Evolutionary conservation across 2,888 invertebrate genomes (phyloP).

Genomic region (Spicauda simplicius): DNA sequence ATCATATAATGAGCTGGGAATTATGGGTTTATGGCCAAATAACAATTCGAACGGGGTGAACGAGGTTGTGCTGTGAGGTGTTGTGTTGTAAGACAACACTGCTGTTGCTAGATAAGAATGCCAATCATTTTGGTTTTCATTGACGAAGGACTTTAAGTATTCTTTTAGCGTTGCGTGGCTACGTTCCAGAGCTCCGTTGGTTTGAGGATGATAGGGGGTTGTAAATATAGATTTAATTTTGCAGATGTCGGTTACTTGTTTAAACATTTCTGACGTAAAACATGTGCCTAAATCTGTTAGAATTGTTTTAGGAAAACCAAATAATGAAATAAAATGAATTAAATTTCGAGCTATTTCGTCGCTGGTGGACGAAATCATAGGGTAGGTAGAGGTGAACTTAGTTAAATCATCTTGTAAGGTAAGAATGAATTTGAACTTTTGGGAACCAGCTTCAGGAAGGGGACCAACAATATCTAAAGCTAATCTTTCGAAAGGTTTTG

Average conservation of each 20-base stretch:
- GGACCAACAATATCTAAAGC: conserved; percentile 35
- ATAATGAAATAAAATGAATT: conserved; percentile 42
- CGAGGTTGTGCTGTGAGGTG: conserved; percentile 51
- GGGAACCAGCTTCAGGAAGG: conserved; percentile 28
- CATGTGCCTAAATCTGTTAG: conserved; percentile 42
- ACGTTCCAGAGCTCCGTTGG: conserved; percentile 44
- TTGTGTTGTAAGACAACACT: conserved; percentile 52
- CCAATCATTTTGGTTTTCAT: conserved; percentile 51
- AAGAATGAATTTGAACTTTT: conserved; percentile 40
- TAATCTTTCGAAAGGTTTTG: conserved; percentile 34
- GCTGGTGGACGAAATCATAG: conserved; percentile 38
- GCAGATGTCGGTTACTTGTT: conserved; percentile 26
- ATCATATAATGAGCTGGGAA: background rate
- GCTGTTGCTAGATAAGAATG: conserved; percentile 50
- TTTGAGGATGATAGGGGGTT: conserved; percentile 39
- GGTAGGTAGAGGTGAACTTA: conserved; percentile 40
- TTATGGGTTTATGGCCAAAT: conserved; percentile 52
- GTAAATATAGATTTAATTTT: conserved; percentile 39
- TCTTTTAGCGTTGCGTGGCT: conserved; percentile 48
- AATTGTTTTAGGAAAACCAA: conserved; percentile 43
- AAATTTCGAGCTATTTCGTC: conserved; percentile 42
- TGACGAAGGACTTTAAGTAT: conserved; percentile 52
- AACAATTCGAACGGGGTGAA: conserved; percentile 55
- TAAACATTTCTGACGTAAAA: conserved; percentile 34
- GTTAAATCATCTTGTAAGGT: conserved; percentile 42